Conservation (phyloP, 2,113 vertebrate species). For the Leucosticte australis region DNA sequence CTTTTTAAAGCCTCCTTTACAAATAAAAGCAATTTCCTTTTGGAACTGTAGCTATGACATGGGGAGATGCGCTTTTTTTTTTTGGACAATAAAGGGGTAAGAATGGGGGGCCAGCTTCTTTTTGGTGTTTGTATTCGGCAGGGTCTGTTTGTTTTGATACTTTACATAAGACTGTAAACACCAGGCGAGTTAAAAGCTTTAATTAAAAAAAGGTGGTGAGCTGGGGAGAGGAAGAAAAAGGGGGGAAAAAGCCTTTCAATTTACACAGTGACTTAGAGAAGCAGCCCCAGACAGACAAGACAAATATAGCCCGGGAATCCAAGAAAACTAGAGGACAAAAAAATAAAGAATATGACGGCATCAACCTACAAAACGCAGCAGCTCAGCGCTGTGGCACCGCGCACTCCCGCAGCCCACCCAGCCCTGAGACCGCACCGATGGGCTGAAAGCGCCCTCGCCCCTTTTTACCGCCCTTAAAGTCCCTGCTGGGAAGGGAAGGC, state of each 20-base stretch:
- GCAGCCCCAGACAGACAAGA: slow-evolving; percentile 18
- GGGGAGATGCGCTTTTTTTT: slow-evolving; percentile 8
- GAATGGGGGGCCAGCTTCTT: neutral
- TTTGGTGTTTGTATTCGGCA: slow-evolving; percentile 13
- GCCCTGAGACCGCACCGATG: neutral
- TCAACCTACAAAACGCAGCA: neutral
- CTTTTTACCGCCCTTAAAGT: neutral
- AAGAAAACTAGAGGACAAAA: neutral
- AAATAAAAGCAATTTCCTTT: slow-evolving; percentile 74
- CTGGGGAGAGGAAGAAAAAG: neutral
- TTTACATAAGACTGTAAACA: slow-evolving; percentile 14
- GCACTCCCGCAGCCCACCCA: neutral
- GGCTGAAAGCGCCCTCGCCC: neutral
- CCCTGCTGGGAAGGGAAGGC: too few relatives aligned
- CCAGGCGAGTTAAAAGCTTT: neutral
- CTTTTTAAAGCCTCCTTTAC: slow-evolving; percentile 65
- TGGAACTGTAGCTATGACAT: slow-evolving; percentile 62
- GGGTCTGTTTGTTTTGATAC: slow-evolving; percentile 55
- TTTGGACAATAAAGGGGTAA: slow-evolving; percentile 28
- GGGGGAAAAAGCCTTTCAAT: neutral
- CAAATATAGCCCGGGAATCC: neutral
- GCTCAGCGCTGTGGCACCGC: neutral
- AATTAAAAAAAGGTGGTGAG: slow-evolving; percentile 49
- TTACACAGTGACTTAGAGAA: neutral
- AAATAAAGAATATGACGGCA: neutral